phyloP scores from a whole-genome alignment of 1,140 invertebrate genomes.

The Brachionus paranguensis region DNA sequence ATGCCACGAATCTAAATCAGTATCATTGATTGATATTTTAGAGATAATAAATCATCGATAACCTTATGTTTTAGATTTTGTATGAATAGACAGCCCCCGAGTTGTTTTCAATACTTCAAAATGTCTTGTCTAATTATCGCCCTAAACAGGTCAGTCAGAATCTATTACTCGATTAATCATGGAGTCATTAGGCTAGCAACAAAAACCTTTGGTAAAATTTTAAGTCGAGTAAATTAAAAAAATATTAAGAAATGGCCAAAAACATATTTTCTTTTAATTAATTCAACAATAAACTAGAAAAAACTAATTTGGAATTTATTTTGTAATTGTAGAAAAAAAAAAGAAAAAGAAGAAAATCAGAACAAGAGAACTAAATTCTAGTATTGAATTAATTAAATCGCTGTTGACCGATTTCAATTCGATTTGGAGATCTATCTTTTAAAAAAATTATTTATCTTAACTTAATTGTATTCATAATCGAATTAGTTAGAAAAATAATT shows the following conservation, averaged over 20 bases:
- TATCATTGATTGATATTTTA: slow-evolving; percentile 20
- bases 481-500: slow-evolving; percentile 3
- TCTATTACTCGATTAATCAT: not conserved
- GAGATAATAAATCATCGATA: slow-evolving; percentile 24
- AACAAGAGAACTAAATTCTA: not conserved
- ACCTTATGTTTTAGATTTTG: slow-evolving; percentile 23
- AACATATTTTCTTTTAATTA: slow-evolving; percentile 1
- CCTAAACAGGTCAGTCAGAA: slow-evolving; percentile 20
- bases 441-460: not conserved
- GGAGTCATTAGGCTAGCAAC: not conserved
- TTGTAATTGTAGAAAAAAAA: not conserved
- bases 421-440: not conserved
- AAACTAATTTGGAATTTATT: slow-evolving; percentile 6
- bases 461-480: not conserved
- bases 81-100: slow-evolving; percentile 2
- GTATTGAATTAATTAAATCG: not conserved
- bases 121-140: slow-evolving; percentile 12
- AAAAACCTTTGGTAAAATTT: not conserved
- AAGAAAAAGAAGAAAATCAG: not conserved
- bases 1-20: not conserved
- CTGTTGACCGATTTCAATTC: slow-evolving; percentile 14
- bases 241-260: not conserved
- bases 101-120: slow-evolving; percentile 25
- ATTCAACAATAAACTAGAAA: slow-evolving; percentile 7
- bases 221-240: not conserved